A percentile compares a stretch with the other conserved stretches of the same genome.
phyloP scores from a whole-genome alignment of 2,113 vertebrate genomes.

The Campylorhamphus procurvoides region DNA sequence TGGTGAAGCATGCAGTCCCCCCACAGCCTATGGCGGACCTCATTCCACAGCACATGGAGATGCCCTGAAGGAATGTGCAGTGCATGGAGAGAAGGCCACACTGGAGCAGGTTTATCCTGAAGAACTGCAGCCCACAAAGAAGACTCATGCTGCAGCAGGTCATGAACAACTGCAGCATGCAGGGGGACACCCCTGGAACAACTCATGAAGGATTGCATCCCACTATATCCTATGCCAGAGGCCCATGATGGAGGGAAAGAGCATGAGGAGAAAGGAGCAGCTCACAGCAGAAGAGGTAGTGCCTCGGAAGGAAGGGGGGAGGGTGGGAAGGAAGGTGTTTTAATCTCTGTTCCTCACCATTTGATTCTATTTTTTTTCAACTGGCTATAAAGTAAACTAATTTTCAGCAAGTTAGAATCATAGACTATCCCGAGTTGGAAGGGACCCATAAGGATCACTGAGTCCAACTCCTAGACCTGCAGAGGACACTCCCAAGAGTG shows the following conservation, averaged over 20 bases:
- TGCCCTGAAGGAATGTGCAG: neutral
- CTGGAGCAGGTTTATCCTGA: neutral
- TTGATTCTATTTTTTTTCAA: neutral
- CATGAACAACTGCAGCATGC: neutral
- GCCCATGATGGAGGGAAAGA: fast-evolving
- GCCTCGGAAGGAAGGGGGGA: neutral
- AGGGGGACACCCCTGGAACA: neutral
- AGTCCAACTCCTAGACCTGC: neutral
- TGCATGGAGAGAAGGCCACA: neutral
- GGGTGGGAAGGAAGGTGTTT: neutral
- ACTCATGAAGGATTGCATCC: neutral
- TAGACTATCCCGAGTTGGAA: neutral
- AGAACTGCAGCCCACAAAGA: neutral
- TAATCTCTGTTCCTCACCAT: neutral
- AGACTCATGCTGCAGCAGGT: neutral
- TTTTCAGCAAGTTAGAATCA: neutral
- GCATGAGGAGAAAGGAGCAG: neutral
- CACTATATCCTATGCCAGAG: fast-evolving
- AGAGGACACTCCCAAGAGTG: neutral
- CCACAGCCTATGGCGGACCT: fast-evolving
- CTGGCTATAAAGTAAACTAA: neutral
- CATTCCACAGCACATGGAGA: neutral
- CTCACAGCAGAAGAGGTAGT: neutral
- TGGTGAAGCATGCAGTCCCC: neutral
- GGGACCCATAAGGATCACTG: neutral